Base-by-base conservation (phyloP, 2,888 invertebrate species). In the Sympetrum striolatum region DNA sequence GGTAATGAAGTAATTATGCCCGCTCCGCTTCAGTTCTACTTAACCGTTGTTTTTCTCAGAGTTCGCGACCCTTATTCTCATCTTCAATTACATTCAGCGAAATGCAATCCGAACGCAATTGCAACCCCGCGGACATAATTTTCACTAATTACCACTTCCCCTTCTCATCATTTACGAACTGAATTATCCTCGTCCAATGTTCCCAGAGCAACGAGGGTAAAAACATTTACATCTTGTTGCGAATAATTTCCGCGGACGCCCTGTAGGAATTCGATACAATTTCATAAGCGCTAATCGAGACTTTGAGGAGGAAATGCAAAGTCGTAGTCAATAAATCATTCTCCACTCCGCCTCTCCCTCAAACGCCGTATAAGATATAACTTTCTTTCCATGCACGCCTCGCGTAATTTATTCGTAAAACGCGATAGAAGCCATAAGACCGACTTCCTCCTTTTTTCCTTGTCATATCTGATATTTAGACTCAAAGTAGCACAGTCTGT, bases 401-500 rank as follows among this genome's bases (percentile, higher is more conserved):
- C 86, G 31, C 86, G 60, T 86, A 86, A 86, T 86, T 86, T 64
- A 86, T 86, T 86, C 60, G 86, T 64, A 37, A 86, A 60, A 35
- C 60, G 37, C 35, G 60, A 60, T 60, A 18, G 60, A 31, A 35
- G 25, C 31, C 10, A 44, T 44, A 35, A 53, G 37, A 14, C 31
- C 60, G 60, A 37, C 18, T 86, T 86, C 86, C 86, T 86, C 39
- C 80, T 80, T 82, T 82, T 82, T 82, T 58, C 58, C 60, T 31
- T 64, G 53, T 82, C 82, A 82, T 82, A 82, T 82, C 58, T 82
- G 82, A 82, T 82, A 82, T 82, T 82, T 58, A 82, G 58, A 31
- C 82, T 82, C 31, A 80, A 80, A 82, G 82, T 58, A 58, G 82
- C 53, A 58, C 53, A 82, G 58, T 35, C 31, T 82, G 53, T 58